Conservation (phyloP, 2,888 invertebrate species). For the Bombylius major region DNA sequence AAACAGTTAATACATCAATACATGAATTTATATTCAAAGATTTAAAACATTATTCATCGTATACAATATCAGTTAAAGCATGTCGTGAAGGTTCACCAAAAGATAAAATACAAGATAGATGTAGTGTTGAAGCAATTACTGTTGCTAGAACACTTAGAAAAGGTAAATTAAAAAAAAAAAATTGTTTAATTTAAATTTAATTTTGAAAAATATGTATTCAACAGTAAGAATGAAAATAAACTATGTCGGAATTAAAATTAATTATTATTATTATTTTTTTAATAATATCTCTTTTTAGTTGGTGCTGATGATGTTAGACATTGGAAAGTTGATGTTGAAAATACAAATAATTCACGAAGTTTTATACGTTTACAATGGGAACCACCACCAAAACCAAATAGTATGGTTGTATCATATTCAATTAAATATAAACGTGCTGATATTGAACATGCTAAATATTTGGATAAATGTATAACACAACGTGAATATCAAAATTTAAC, state of each 20-base stretch:
- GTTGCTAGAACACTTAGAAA: conserved; percentile 37
- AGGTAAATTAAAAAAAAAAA: background rate
- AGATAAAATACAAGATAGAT: conserved; percentile 26
- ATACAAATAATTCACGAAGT: conserved; percentile 38
- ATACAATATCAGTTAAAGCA: conserved; percentile 62
- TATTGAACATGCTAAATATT: conserved; percentile 44
- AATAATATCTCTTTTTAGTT: conserved; percentile 33
- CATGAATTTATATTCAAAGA: conserved; percentile 44
- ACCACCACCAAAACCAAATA: conserved; percentile 74
- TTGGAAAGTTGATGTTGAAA: conserved; percentile 33
- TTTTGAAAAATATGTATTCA: no score
- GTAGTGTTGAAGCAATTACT: conserved; percentile 40
- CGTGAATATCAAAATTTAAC: conserved; percentile 42
- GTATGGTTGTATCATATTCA: conserved; percentile 72
- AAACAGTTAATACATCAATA: conserved; percentile 23
- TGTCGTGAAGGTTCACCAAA: conserved; percentile 49
- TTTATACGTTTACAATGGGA: conserved; percentile 64
- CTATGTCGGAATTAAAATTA: no score
- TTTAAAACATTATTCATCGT: conserved; percentile 65
- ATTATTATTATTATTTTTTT: background rate
- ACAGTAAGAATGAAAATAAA: no score
- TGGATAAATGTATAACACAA: conserved; percentile 50
- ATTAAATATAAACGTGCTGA: conserved; percentile 61
- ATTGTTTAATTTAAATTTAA: no score
- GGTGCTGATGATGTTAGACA: conserved; percentile 52